Evolutionary conservation across 2,113 vertebrate species (phyloP).

Genomic region (Cephalophus harveyi): DNA sequence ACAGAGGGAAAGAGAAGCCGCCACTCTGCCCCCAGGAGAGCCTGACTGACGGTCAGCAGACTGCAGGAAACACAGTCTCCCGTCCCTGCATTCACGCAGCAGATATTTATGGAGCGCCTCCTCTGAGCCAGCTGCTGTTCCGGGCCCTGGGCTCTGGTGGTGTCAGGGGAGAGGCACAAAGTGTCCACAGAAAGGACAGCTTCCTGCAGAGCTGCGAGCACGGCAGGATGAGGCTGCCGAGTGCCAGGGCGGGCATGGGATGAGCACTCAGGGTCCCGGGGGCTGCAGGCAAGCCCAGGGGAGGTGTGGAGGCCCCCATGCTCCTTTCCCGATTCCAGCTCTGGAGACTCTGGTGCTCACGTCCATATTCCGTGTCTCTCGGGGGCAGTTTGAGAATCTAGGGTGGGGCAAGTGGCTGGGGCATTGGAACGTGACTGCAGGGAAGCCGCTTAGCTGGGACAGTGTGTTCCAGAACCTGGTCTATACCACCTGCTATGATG

Average conservation of each 20-base stretch:
- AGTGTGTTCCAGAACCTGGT: background rate
- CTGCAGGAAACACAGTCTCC: background rate
- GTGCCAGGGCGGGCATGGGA: background rate
- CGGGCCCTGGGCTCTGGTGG: background rate
- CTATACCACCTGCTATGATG: background rate
- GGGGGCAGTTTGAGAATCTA: background rate
- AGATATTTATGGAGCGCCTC: background rate
- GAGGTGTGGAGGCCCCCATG: background rate
- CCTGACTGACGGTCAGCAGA: background rate
- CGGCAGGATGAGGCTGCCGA: fast-evolving
- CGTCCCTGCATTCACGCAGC: background rate
- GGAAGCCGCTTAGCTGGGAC: background rate
- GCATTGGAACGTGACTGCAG: background rate
- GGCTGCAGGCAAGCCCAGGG: background rate
- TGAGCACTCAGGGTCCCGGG: fast-evolving
- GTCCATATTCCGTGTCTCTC: fast-evolving
- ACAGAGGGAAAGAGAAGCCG: background rate
- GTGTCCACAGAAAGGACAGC: background rate
- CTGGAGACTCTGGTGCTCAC: fast-evolving
- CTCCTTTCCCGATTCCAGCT: fast-evolving
- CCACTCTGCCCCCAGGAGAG: background rate
- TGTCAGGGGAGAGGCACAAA: background rate
- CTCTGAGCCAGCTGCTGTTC: background rate
- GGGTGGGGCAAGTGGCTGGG: background rate
- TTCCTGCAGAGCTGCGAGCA: background rate